Base-by-base conservation (phyloP, 1,140 invertebrate species). In the Drosophila funebris region DNA sequence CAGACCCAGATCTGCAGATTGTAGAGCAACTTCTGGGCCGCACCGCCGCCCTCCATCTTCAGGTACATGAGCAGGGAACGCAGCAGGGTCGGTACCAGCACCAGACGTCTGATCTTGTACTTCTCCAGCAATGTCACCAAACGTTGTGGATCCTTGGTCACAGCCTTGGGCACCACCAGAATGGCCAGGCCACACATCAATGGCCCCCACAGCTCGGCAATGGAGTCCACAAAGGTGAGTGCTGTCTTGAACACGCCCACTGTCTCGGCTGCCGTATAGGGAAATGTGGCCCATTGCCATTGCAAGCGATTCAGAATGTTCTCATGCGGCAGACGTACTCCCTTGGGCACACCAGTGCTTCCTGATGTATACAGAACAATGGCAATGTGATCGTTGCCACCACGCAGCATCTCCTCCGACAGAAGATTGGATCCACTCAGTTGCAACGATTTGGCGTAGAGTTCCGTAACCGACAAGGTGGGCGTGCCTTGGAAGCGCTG, bases 361-460 rank as follows among this genome's bases (percentile, higher is more conserved):
- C 98, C 97, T 44, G 97, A 98, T 44, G 97, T 99, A 82, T 98
- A 98, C 3, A 98, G 93, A 36, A 98, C 95, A 11, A 97, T 96
- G 6, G 95, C 96, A 5, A 95, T 92, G 76, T 94, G 92, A 62
- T 93, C 92, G 53, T 90, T 92, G 69, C 36, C 91, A 43, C 33
- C 84, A 50, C 36, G 88, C 39, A 66, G 92, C 67, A 60, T 83
- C 13, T 91, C 84, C 61, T 76, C 75, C 0, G 76, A 77, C 11
- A 82, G 53, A 24, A 91, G 63, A 66, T 91, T 91, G 7, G 48
- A 44, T 7, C 67, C 67, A 13, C 76, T 69, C 16, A 90, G 52
- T 60, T 80, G 73, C 18, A 78, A 24, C 3, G 89, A 89, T 37
- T 89, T 85, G 33, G 82, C 73, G 36, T 87, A 87, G 2, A 90